phyloP scores from a whole-genome alignment of 2,888 invertebrate species.

The Rutpela maculata region DNA sequence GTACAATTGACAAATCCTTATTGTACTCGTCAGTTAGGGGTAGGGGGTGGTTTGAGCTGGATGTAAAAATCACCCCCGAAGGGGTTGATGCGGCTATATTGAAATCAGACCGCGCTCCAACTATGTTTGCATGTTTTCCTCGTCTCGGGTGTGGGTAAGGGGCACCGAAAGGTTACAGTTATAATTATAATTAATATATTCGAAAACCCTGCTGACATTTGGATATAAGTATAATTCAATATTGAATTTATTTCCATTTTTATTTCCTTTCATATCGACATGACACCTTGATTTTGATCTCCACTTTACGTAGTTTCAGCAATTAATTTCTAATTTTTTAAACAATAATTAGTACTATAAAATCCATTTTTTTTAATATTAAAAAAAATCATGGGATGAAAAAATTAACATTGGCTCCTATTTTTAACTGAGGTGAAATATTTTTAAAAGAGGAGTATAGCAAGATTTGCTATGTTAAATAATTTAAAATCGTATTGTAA shows the following conservation, averaged over 20 bases:
- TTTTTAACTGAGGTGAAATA: no score
- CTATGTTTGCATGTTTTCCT: conserved; percentile 63
- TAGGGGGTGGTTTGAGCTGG: conserved; percentile 50
- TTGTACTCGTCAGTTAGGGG: conserved; percentile 64
- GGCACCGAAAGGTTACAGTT: conserved; percentile 23
- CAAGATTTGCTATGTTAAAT: no score
- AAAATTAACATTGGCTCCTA: no score
- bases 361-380: no score
- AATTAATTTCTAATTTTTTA: no score
- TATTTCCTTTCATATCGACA: no score
- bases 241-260: background rate
- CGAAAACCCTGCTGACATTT: background rate
- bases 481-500: no score
- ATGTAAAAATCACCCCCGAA: conserved; percentile 71
- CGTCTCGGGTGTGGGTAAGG: conserved; percentile 31
- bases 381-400: no score
- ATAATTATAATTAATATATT: conserved; percentile 9
- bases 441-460: no score
- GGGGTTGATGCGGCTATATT: conserved; percentile 70
- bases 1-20: conserved; percentile 72
- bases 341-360: no score
- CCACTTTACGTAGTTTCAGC: no score
- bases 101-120: conserved; percentile 67
- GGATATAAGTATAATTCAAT: background rate
- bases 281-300: no score